Evolutionary conservation across 23 tunicate species (phyloP).

Genomic region (Diplosoma virens): DNA sequence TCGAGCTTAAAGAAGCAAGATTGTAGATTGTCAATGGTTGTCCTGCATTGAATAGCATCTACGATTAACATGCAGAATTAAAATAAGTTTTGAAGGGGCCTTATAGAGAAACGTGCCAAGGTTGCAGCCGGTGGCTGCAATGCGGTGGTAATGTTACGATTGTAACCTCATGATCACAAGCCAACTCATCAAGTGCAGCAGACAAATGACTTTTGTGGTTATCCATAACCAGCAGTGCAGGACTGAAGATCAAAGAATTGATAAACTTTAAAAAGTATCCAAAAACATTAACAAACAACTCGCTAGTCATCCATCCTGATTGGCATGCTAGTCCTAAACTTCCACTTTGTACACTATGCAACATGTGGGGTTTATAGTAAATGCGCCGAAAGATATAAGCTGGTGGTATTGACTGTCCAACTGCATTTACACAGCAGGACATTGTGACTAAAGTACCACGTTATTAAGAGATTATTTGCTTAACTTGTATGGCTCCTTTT

Average conservation of each 20-base stretch:
- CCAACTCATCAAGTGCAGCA: background rate
- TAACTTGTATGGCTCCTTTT: conserved; percentile 36
- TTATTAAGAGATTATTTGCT: conserved; percentile 28
- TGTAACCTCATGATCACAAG: conserved; percentile 11
- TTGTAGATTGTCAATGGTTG: conserved; percentile 29
- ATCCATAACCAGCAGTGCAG: conserved; percentile 28
- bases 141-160: conserved; percentile 53
- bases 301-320: conserved; percentile 36
- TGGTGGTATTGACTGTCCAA: conserved; percentile 34
- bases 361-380: conserved; percentile 13
- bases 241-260: conserved; percentile 8
- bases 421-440: conserved; percentile 44
- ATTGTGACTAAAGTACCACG: conserved; percentile 36
- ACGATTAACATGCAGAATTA: conserved; percentile 16
- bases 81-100: conserved; percentile 40
- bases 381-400: conserved; percentile 39
- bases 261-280: conserved; percentile 8
- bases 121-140: conserved; percentile 41
- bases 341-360: conserved; percentile 21
- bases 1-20: conserved; percentile 21
- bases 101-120: conserved; percentile 21
- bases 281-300: conserved; percentile 27
- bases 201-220: conserved; percentile 42
- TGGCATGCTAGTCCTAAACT: conserved; percentile 37
- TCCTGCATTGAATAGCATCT: conserved; percentile 29